Base-by-base conservation (phyloP, 2,113 vertebrate genomes). In the Poeciliopsis turrubarensis region DNA sequence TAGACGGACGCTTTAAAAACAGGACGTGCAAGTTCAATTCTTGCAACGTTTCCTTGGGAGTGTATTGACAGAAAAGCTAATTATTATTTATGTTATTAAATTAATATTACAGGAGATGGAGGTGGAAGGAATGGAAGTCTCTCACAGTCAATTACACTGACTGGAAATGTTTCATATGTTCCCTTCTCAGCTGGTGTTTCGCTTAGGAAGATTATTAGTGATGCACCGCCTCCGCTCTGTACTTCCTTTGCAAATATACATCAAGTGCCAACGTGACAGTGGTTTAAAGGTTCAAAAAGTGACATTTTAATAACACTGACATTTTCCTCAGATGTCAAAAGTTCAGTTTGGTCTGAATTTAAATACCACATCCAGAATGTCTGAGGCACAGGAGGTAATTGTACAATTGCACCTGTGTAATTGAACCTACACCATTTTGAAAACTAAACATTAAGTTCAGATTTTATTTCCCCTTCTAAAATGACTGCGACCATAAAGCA, bases 1-100 rank as follows among this genome's bases (percentile, higher is more conserved):
- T 72, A 76, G 83, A 85, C 81, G 85, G 82, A 80, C 62, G 39
- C 12, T 69, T 85, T 75, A 44, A 64, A 66, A 10, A 12, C 11
- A 47, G 13, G 3, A 47, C 19, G 44, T 47, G 17, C 44, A 47
- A 47, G 5, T 25, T 25, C 25, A 54, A 54, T 22, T 19, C 47
- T 54, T 25, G 22, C 5, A 22, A 25, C 7, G 7, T 54, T 19
- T 54, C 47, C 19, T 54, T 54, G 19, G 39, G 39, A 41, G 39
- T 22, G 1, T 54, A 25, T 25, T 25, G 25, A 54, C 47, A 22
- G 7, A 54, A 54, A 54, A 6, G 47, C 19, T 19, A 9, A 54
- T 54, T 22, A 51, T 51, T 25, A 19, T 54, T 19, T 10, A 57
- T n/a, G n/a, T 57, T 47, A 5, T n/a, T 47, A 47, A 5, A 19